Evolutionary conservation across 2,888 invertebrate species (phyloP), one percentile per base, ranked within the genome.

Genomic region (Parthenolecanium corni): DNA sequence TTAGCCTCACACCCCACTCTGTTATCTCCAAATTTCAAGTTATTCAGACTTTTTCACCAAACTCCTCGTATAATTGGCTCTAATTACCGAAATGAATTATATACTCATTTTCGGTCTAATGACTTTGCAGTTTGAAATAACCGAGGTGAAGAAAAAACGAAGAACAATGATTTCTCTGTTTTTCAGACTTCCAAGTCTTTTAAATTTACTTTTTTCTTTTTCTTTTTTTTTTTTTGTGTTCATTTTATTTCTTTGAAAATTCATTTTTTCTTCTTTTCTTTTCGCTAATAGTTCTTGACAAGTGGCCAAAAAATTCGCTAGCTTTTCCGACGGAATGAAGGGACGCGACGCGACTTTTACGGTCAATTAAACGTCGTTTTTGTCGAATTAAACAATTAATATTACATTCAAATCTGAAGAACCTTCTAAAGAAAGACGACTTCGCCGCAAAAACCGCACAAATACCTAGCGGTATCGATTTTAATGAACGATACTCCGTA

Each of bases 281-380:
- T 54, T 54, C 42, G 42, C 61, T 51, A 61, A 61, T 61, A 49
- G 49, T 51, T 31, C 31, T 61, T 61, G 61, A 61, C 51, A 61
- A 38, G 36, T 51, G 61, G 61, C 51, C 51, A 61, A 61, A 61
- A 61, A 21, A 12, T 38, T 61, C 49, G 16, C 31, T 9, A 16
- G 23, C 21, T 47, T 49, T 21, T 47, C 49, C 36, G 21, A 23
- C 49, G 24, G 51, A 49, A 49, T 61, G 31, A 21, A 47, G 12
- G 38, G 38, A 49, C 47, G 49, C 31, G 44, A 56, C 46, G 38
- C 46, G 40, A 61, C 47, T 49, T 61, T 61, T 49, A 61, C 61
- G 61, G 61, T 61, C 61, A 61, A 61, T 61, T 61, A 61, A 61
- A 49, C 61, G 51, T 38, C 21, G 49, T 42, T 61, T 51, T 51